These are phyloP conservation scores for Emydocephalus ijimae DNA, from an alignment of 2,113 vertebrate species.

Conservation along the genomic window DNA sequence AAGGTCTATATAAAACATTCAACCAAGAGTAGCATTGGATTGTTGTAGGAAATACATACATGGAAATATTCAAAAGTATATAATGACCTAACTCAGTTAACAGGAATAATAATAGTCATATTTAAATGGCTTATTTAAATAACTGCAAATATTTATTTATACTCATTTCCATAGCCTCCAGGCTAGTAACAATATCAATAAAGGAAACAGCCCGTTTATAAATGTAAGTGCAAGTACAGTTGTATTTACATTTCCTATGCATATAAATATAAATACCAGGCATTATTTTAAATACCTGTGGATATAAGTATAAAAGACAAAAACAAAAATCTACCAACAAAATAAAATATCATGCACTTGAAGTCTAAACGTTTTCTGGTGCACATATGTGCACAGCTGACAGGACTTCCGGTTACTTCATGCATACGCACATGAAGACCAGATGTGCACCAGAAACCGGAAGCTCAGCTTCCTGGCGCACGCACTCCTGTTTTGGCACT, in stretches of 20 bases:
- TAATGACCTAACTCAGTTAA: background rate
- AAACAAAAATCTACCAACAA: background rate
- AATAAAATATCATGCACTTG: background rate
- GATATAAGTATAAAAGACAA: background rate
- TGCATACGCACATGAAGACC: too few relatives aligned
- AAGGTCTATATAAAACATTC: constrained; percentile 18
- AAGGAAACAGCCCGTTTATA: background rate
- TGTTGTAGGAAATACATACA: background rate
- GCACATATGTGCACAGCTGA: too few relatives aligned
- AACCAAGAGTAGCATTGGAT: background rate
- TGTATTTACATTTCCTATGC: background rate
- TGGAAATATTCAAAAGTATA: background rate
- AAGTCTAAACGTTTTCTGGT: background rate
- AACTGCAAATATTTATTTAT: background rate
- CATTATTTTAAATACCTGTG: background rate
- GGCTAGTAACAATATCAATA: background rate
- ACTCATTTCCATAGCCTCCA: background rate
- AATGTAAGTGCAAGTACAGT: background rate
- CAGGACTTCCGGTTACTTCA: too few relatives aligned
- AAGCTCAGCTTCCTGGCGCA: too few relatives aligned
- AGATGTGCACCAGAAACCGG: too few relatives aligned
- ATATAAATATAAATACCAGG: background rate
- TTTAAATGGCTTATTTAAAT: background rate
- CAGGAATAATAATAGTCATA: background rate
- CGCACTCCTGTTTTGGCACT: too few relatives aligned